These are phyloP conservation scores for Lycia hirtaria DNA, from an alignment of 2,888 invertebrate species.

Conservation along the genomic window DNA sequence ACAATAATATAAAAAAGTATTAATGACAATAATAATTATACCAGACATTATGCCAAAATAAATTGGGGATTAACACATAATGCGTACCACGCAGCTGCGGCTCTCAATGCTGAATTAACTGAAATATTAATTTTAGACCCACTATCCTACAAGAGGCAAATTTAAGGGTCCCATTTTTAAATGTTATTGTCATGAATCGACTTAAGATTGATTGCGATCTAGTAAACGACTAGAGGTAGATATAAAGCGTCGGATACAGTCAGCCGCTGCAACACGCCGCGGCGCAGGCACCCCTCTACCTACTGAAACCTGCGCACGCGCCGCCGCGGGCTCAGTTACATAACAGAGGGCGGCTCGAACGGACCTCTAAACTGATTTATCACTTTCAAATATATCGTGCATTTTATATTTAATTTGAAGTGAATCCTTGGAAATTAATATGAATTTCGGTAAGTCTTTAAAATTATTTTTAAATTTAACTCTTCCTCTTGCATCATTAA, in stretches of 20 bases:
- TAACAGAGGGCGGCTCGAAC: constrained; percentile 22
- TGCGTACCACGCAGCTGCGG: too few relatives aligned
- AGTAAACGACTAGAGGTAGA: too few relatives aligned
- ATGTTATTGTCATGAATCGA: too few relatives aligned
- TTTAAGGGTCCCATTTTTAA: too few relatives aligned
- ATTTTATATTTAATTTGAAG: constrained; percentile 10
- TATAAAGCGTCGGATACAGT: neutral
- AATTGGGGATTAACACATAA: too few relatives aligned
- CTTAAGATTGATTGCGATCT: too few relatives aligned
- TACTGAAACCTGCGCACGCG: constrained; percentile 1
- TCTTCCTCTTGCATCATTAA: neutral
- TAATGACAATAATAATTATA: too few relatives aligned
- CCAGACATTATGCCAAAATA: too few relatives aligned
- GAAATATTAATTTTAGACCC: too few relatives aligned
- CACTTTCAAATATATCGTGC: constrained; percentile 4
- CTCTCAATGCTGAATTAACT: too few relatives aligned
- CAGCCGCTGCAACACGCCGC: neutral
- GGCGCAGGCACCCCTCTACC: neutral
- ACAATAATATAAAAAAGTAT: too few relatives aligned
- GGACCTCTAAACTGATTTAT: constrained; percentile 42
- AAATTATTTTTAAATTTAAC: constrained; percentile 3
- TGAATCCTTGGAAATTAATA: constrained; percentile 20
- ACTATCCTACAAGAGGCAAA: too few relatives aligned
- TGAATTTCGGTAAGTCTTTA: constrained; percentile 37
- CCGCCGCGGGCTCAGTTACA: constrained; percentile 21